A percentile compares a stretch with the other conserved stretches of the same genome.
Conservation (phyloP, 2,113 vertebrate species). For the Patagioenas fasciata region DNA sequence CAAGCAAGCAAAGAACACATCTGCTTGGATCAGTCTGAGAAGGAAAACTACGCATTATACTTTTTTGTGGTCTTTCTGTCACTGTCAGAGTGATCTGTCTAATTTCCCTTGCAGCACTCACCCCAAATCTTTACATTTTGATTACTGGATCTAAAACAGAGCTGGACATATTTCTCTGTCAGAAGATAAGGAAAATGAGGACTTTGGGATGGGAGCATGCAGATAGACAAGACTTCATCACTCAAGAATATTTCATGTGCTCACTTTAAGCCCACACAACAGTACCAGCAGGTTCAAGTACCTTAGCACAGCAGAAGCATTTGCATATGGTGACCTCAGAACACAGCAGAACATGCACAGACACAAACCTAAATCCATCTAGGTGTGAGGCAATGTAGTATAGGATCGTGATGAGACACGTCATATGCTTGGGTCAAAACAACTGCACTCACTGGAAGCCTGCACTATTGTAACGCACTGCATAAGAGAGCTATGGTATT, state of each 20-base stretch:
- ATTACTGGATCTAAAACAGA: not conserved
- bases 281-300: not conserved
- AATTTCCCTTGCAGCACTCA: not conserved
- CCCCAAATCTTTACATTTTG: not conserved
- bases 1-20: not conserved
- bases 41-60: not conserved
- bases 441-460: not conserved
- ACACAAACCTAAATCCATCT: not conserved
- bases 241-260: not conserved
- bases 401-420: not conserved
- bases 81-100: not conserved
- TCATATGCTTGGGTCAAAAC: not conserved
- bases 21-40: not conserved
- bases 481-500: fast-evolving
- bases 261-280: not conserved
- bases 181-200: not conserved
- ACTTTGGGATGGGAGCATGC: not conserved
- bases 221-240: not conserved
- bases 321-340: not conserved
- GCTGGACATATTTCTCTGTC: not conserved
- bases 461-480: not conserved
- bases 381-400: not conserved
- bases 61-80: not conserved
- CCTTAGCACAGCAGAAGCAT: not conserved
- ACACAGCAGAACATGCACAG: not conserved